These are phyloP conservation scores for Hermodice carunculata DNA, from an alignment of 2,888 invertebrate species.

Conservation along the genomic window DNA sequence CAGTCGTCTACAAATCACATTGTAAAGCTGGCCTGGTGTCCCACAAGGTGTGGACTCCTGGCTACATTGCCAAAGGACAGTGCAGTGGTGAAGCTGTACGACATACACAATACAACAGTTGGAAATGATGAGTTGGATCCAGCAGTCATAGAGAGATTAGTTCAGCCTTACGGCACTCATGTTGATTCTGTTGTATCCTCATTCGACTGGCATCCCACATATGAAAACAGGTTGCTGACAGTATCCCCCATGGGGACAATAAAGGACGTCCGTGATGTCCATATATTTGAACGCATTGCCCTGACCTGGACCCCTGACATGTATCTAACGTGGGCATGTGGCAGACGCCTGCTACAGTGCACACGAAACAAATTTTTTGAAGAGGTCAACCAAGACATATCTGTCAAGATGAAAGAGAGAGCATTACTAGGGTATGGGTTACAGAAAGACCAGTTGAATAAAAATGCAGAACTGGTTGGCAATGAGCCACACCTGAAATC, in stretches of 20 bases:
- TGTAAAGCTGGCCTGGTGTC: constrained; percentile 88
- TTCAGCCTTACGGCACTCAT: constrained; percentile 55
- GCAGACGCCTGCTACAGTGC: constrained; percentile 77
- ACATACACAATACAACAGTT: constrained; percentile 81
- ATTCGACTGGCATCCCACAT: constrained; percentile 89
- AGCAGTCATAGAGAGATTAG: constrained; percentile 79
- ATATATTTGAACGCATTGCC: constrained; percentile 85
- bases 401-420: constrained; percentile 79
- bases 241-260: constrained; percentile 77
- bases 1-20: constrained; percentile 78
- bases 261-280: constrained; percentile 77
- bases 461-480: constrained; percentile 59
- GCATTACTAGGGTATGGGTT: constrained; percentile 84
- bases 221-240: constrained; percentile 83
- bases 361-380: constrained; percentile 70
- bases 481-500: constrained; percentile 70
- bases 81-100: constrained; percentile 83
- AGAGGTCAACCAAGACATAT: constrained; percentile 78
- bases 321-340: constrained; percentile 82
- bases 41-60: constrained; percentile 84
- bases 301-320: constrained; percentile 82
- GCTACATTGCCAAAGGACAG: constrained; percentile 87
- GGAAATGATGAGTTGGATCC: constrained; percentile 82
- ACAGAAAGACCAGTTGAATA: constrained; percentile 71
- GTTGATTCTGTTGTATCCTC: constrained; percentile 74